Base-by-base conservation (phyloP, 37 sponge, comb jelly and placozoan species). In the Ianthella basta region DNA sequence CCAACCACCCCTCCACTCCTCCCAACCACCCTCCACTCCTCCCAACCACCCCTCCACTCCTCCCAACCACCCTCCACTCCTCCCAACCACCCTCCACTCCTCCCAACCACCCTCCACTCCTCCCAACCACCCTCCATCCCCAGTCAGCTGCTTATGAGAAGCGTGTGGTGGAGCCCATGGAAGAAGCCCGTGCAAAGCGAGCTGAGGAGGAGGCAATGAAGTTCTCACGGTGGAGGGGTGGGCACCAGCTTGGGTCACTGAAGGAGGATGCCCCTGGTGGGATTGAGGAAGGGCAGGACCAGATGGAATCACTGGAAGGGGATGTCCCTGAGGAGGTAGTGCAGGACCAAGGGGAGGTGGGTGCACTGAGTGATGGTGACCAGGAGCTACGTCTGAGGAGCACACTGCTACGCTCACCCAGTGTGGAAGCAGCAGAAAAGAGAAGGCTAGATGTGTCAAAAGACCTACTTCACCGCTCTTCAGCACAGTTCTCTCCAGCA, bases 121-220 rank as follows among this genome's bases (percentile, higher is more conserved):
- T 8, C 50, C 50, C 50, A 10, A n/a, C n/a, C n/a, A n/a, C n/a
- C n/a, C n/a, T n/a, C n/a, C n/a, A n/a, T 8, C 50, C 50, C 24
- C 25, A 75, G 78, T 75, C 78, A 16, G 78, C 44, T 24, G n/a
- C 16, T 5, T 50, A 75, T 50, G 78, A 75, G 54, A 44, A 75
- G 54, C 37, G 38, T 39, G 78, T 75, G 4, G 78, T 75, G 8
- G 38, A 75, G 37, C 78, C 78, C 21, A 36, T 50, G 20, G 78
- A 75, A 44, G 78, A 75, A 41, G 78, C 20, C 0, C 37, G 38
- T 39, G 41, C 40, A 19, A 50, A 50, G 37, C 37, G 21, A 23
- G 78, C 78, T n/a, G 78, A 75, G 14, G 54, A 75, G 40, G 78
- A 75, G 25, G 50, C 40, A 3, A 75, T 39, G n/a, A 75, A 41